A percentile compares a stretch with the other conserved stretches of the same genome.
These are phyloP conservation scores for Anoplophora glabripennis DNA, from an alignment of 1,140 invertebrate genomes.

Conservation along the genomic window DNA sequence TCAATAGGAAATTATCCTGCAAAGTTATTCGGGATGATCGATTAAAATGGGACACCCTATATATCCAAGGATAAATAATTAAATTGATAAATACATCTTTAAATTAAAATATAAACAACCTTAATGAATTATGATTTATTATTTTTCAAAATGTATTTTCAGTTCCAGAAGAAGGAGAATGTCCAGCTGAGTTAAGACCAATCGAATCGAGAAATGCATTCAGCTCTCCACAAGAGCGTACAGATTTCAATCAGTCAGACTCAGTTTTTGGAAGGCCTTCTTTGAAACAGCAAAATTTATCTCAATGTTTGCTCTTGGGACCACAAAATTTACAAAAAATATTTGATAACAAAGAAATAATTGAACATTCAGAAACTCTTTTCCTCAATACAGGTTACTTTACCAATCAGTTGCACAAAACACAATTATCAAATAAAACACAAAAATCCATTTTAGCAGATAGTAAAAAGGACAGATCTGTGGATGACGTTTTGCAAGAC, in stretches of 20 bases:
- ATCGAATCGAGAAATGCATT: constrained; percentile 43
- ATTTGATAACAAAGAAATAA: constrained; percentile 47
- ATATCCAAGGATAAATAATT: too few relatives aligned
- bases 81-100: too few relatives aligned
- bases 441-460: constrained; percentile 39
- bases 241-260: constrained; percentile 31
- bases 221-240: constrained; percentile 47
- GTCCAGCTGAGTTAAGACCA: constrained; percentile 2
- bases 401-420: constrained; percentile 33
- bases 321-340: constrained; percentile 47
- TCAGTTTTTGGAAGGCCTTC: constrained; percentile 38
- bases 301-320: constrained; percentile 43
- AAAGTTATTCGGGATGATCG: too few relatives aligned
- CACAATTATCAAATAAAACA: constrained; percentile 30
- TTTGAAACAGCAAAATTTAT: constrained; percentile 36
- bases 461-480: constrained; percentile 31
- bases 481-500: constrained; percentile 39
- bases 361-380: constrained; percentile 44
- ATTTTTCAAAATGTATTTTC: constrained; percentile 28
- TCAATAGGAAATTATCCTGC: too few relatives aligned
- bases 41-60: too few relatives aligned
- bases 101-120: too few relatives aligned
- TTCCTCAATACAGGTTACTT: constrained; percentile 46
- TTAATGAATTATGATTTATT: too few relatives aligned
- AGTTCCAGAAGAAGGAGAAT: constrained; percentile 48